These are phyloP conservation scores for Eurystomus gularis DNA, from an alignment of 2,113 vertebrate genomes.

Conservation along the genomic window DNA sequence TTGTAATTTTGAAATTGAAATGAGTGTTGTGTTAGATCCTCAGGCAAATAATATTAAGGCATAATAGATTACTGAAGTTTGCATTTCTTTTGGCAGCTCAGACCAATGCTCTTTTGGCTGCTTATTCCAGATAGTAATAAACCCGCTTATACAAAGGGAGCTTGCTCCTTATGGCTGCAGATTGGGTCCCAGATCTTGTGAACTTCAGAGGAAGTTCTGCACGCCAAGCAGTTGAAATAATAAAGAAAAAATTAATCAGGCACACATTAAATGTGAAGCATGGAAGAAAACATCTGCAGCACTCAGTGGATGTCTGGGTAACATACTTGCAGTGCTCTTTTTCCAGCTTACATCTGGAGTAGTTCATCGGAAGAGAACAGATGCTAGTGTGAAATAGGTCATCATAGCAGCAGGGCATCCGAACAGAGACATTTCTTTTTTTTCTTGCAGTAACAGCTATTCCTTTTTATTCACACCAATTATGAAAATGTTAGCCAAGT, in stretches of 20 bases:
- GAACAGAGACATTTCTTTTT: slow-evolving; percentile 24
- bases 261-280: not conserved
- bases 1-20: slow-evolving; percentile 70
- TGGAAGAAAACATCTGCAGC: slow-evolving; percentile 29
- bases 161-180: not conserved
- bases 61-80: slow-evolving; percentile 35
- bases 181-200: not conserved
- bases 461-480: slow-evolving; percentile 64
- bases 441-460: slow-evolving; percentile 29
- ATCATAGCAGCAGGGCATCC: slow-evolving; percentile 31
- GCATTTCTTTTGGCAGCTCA: slow-evolving; percentile 6
- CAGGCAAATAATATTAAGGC: slow-evolving; percentile 23
- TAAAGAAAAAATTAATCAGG: slow-evolving; percentile 1
- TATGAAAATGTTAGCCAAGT: slow-evolving; percentile 49
- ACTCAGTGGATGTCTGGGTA: not conserved
- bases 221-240: slow-evolving; percentile 3
- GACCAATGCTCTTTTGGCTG: not conserved
- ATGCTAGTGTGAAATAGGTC: slow-evolving; percentile 72
- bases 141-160: not conserved
- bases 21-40: slow-evolving; percentile 36
- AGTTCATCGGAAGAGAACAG: slow-evolving; percentile 44
- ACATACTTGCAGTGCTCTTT: not conserved
- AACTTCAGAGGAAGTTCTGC: not conserved
- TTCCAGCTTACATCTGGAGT: slow-evolving; percentile 58
- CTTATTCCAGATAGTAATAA: slow-evolving; percentile 1